These are phyloP conservation scores for Simalia tracyae DNA, from an alignment of 2,797 vertebrate genomes.

Conservation along the genomic window DNA sequence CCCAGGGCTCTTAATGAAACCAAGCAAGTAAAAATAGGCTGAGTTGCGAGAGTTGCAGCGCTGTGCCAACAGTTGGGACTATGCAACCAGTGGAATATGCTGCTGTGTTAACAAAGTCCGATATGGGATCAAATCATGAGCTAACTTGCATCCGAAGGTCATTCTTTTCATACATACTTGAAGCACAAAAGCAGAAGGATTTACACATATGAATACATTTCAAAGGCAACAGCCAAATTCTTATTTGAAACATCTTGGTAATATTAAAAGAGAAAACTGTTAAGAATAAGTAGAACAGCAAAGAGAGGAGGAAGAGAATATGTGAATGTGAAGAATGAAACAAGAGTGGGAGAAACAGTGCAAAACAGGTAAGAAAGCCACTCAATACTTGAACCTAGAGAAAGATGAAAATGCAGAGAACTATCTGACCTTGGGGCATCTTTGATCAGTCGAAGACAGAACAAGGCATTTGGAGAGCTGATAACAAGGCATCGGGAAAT, in stretches of 20 bases:
- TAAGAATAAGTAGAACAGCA: background rate
- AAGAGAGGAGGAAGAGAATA: background rate
- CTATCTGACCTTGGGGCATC: background rate
- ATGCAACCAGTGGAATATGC: background rate
- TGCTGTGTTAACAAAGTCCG: background rate
- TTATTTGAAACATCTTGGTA: background rate
- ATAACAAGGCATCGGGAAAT: background rate
- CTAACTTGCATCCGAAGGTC: background rate
- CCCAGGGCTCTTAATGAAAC: background rate
- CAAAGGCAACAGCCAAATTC: background rate
- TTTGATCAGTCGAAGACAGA: constrained; percentile 18
- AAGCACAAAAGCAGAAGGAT: background rate
- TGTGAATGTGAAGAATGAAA: background rate
- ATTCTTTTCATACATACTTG: background rate
- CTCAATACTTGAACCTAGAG: background rate
- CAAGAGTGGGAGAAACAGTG: background rate
- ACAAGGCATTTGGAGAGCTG: background rate
- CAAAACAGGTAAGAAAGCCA: background rate
- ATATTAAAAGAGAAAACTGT: background rate
- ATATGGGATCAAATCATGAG: background rate
- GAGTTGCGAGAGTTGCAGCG: background rate
- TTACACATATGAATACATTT: background rate
- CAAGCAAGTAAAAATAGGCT: background rate
- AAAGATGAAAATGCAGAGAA: background rate
- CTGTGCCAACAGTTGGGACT: background rate